These are phyloP conservation scores for Pseudotriccus pelzelni DNA, from an alignment of 2,797 vertebrate species.

Conservation along the genomic window DNA sequence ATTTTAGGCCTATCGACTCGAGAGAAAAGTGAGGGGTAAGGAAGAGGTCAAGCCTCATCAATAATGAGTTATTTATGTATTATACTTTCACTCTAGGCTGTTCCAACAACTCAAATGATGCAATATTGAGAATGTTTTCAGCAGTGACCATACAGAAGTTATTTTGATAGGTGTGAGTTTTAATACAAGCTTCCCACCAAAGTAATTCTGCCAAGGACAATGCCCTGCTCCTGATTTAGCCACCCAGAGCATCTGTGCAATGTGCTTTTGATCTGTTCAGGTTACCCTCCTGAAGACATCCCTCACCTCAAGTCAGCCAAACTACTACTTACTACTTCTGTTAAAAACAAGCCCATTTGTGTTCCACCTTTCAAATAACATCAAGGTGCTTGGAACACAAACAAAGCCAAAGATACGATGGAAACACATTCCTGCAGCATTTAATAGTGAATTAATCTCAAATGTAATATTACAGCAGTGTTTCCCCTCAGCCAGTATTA, in stretches of 20 bases:
- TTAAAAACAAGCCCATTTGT: background rate
- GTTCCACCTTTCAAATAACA: background rate
- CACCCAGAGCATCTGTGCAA: background rate
- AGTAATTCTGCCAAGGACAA: background rate
- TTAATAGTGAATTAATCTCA: background rate
- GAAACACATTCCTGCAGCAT: background rate
- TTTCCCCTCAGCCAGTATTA: background rate
- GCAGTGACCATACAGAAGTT: background rate
- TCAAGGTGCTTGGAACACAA: background rate
- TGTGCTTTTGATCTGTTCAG: background rate
- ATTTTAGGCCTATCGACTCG: background rate
- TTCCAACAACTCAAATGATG: background rate
- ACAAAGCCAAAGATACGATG: background rate
- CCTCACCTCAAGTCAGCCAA: background rate
- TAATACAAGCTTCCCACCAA: background rate
- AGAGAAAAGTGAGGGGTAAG: background rate
- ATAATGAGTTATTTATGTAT: background rate
- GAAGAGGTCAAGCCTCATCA: background rate
- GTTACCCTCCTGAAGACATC: background rate
- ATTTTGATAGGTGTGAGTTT: background rate
- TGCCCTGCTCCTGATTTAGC: background rate
- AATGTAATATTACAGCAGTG: background rate
- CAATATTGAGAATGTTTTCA: background rate
- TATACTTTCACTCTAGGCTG: background rate
- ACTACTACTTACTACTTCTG: background rate